A percentile compares a stretch with the other conserved stretches of the same genome.
Conservation (phyloP, 2,888 invertebrate genomes). For the Caradrina clavipalpis region DNA sequence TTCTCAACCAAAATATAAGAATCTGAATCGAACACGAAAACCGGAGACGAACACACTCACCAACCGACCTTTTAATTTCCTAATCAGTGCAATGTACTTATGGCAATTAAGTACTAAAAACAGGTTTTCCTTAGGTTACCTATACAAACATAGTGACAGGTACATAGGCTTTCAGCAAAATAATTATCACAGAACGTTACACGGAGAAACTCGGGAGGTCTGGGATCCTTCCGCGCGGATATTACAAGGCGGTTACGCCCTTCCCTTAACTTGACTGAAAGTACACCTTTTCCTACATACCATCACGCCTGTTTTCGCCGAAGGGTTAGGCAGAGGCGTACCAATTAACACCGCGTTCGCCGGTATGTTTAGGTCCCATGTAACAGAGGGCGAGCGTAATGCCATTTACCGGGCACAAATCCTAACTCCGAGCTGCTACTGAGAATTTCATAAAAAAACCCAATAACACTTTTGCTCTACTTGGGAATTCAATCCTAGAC, state of each 20-base stretch:
- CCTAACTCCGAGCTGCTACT: too few species aligned
- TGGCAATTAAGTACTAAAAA: background rate
- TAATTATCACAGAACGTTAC: slow-evolving; percentile 39
- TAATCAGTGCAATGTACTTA: background rate
- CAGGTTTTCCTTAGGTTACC: background rate
- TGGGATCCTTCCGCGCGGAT: slow-evolving; percentile 76
- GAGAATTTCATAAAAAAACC: too few species aligned
- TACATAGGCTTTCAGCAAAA: slow-evolving; percentile 20
- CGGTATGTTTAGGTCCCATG: too few species aligned
- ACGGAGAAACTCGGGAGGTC: slow-evolving; percentile 59
- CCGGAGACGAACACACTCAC: background rate
- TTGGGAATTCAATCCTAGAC: too few species aligned
- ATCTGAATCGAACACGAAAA: too few species aligned
- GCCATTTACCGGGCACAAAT: too few species aligned
- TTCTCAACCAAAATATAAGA: too few species aligned
- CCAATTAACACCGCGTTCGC: too few species aligned
- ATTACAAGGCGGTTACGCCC: slow-evolving; percentile 61
- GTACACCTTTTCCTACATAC: slow-evolving; percentile 14
- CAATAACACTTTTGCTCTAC: too few species aligned
- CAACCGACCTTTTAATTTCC: background rate
- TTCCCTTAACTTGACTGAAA: slow-evolving; percentile 25
- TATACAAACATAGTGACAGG: background rate
- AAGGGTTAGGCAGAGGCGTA: too few species aligned
- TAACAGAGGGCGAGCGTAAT: too few species aligned
- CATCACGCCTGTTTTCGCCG: too few species aligned